These are phyloP conservation scores for Scolopax bukidnonensis DNA, from an alignment of 2,797 vertebrate species.

Conservation along the genomic window DNA sequence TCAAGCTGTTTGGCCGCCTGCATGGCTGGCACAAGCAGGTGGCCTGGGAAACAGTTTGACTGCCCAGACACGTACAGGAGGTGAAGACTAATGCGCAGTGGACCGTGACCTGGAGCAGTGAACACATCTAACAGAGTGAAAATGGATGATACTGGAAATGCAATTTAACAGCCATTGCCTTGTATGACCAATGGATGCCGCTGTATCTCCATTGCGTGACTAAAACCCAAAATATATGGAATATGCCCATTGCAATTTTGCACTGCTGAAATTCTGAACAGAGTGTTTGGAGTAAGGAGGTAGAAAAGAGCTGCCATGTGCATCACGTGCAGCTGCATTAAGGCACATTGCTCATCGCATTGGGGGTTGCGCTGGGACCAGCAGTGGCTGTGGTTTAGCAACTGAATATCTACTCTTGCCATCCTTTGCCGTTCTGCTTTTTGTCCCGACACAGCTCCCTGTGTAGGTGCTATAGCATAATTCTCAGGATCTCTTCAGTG, in stretches of 20 bases:
- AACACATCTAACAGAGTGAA: background rate
- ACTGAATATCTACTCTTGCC: background rate
- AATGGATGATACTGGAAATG: background rate
- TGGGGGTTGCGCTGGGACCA: background rate
- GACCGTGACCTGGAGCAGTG: background rate
- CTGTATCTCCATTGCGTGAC: background rate
- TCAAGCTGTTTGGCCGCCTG: background rate
- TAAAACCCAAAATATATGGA: background rate
- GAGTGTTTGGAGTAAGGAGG: background rate
- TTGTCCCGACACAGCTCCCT: background rate
- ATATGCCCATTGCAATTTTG: background rate
- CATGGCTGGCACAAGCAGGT: background rate
- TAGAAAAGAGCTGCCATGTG: background rate
- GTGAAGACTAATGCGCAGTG: background rate
- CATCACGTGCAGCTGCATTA: no score
- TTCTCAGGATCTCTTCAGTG: background rate
- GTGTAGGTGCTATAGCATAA: fast-evolving
- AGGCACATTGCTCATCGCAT: fast-evolving
- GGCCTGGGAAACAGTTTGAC: background rate
- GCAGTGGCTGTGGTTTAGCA: background rate
- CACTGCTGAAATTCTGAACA: background rate
- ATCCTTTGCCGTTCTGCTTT: background rate
- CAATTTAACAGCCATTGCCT: background rate
- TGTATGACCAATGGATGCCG: background rate
- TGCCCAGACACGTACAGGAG: background rate